Percentiles rank a stretch among this genome's conserved stretches.
phyloP scores from a whole-genome alignment of 2,888 invertebrate species.

The Gastracanthus pulcherrimus region DNA sequence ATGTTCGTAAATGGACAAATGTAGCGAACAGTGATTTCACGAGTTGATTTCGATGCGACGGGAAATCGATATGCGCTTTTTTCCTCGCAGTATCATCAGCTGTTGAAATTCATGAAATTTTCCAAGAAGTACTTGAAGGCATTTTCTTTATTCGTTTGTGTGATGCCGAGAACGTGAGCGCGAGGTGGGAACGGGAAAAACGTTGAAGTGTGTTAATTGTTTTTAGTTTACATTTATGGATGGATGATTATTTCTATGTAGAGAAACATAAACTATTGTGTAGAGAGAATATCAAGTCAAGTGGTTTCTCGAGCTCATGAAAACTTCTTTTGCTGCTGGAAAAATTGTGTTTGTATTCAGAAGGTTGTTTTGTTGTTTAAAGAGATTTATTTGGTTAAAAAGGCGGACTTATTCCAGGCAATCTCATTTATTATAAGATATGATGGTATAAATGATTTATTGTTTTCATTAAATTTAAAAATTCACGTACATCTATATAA shows the following conservation, averaged over 20 bases:
- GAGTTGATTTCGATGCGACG: too few species aligned
- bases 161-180: background rate
- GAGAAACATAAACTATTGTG: constrained; percentile 13
- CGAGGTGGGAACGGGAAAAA: background rate
- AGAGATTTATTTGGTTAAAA: constrained; percentile 7
- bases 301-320: background rate
- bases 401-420: constrained; percentile 9
- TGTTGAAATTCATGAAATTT: background rate
- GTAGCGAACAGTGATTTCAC: too few species aligned
- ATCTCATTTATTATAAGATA: background rate
- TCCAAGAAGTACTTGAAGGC: background rate
- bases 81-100: too few species aligned
- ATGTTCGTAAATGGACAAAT: too few species aligned
- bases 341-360: background rate
- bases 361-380: background rate
- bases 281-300: background rate
- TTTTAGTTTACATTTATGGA: background rate
- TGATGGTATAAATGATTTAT: background rate
- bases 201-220: background rate
- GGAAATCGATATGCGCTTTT: too few species aligned
- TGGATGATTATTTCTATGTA: background rate
- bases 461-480: background rate
- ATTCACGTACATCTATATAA: background rate
- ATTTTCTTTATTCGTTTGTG: background rate
- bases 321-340: background rate